Evolutionary conservation across 64 coral and sea anemone genomes (phyloP), one percentile per base, ranked within the genome.

Genomic region (Montipora efflorescens): DNA sequence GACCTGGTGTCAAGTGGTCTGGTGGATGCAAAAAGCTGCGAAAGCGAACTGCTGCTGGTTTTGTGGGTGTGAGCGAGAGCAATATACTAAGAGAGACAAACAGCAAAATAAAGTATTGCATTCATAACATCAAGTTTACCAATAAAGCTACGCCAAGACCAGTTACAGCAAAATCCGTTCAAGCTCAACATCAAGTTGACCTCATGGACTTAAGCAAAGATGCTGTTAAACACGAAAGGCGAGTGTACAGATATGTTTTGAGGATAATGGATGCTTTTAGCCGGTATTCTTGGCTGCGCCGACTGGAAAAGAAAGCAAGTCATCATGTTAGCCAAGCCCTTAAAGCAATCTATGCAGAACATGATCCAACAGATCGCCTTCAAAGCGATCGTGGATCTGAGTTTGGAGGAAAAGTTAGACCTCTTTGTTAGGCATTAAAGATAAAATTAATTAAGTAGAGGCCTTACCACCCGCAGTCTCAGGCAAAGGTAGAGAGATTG

Each of bases 201-300:
- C 64, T 67, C 64, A 8, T 67, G 64, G 11, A 19, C 64, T 48
- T 70, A 12, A 83, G 50, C 10, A 93, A 87, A 47, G 71, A 93
- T 11, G 8, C 62, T 25, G 92, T 88, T 11, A 28, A 67, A 14
- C 48, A 72, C 19, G 67, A 93, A 14, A 75, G 83, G 12, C 76
- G 83, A 64, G 66, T 67, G 48, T 87, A 87, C 70, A 93, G 14
- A 45, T 93, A 93, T 87, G 55, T 93, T n/a, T 23, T 93, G 14
- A 87, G 68, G 13, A 20, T 93, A 62, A 14, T 87, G 44, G 81
- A 93, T 81, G 46, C 81, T 7, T 93, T 93, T 52, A 88, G 92
- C 67, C 20, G 85, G 15, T 88, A 79, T 93, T 47, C 87, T 15
- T 93, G 70, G 91, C 55, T 93, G 48, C 21, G 72, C 8, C 82